Evolutionary conservation across 2,113 vertebrate genomes (phyloP).

Genomic region (Zosterops pallidus): DNA sequence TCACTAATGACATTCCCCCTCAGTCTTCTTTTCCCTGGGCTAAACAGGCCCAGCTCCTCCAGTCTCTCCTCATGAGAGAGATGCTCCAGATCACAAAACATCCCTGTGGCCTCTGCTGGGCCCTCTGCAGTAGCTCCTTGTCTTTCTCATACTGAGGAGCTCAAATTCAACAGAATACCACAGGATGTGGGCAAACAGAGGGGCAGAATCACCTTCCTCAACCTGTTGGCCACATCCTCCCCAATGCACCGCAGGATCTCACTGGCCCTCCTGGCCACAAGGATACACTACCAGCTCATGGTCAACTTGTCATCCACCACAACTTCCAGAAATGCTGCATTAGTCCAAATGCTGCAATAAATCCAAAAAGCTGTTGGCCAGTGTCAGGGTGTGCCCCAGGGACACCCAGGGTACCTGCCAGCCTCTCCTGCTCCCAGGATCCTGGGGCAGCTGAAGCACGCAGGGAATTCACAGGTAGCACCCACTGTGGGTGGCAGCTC

Average conservation of each 20-base stretch:
- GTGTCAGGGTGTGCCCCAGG: fast-evolving
- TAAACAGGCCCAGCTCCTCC: too few species aligned
- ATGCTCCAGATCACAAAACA: too few species aligned
- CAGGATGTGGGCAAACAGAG: background rate
- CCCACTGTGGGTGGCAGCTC: fast-evolving
- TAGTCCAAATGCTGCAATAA: background rate
- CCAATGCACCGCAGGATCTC: background rate
- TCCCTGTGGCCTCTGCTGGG: too few species aligned
- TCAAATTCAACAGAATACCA: background rate
- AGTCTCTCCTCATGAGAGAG: too few species aligned
- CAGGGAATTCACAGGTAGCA: background rate
- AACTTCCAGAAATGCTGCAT: background rate
- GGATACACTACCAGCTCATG: background rate
- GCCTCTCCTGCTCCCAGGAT: background rate
- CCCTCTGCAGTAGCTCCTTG: background rate
- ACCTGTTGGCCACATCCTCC: background rate
- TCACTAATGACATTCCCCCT: too few species aligned
- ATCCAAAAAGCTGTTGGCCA: background rate
- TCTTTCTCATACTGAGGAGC: background rate
- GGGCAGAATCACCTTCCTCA: background rate
- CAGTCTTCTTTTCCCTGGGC: too few species aligned
- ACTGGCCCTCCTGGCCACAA: background rate
- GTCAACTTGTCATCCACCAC: background rate
- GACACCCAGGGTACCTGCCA: background rate
- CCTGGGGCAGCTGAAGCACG: background rate